Evolutionary conservation across 2,888 invertebrate genomes (phyloP).

Genomic region (Sesamia inferens): DNA sequence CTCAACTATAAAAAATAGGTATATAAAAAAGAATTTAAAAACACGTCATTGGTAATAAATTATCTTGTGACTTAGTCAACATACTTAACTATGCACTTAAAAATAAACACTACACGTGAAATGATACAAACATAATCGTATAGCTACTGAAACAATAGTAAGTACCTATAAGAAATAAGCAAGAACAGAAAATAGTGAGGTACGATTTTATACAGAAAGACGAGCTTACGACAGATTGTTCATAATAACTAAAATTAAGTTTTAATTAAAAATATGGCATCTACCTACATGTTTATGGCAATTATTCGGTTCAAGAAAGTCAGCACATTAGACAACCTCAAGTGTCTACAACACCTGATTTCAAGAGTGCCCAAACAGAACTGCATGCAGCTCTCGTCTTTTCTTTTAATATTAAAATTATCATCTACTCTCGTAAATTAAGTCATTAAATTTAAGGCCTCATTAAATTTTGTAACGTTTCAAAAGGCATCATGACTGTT

Average conservation of each 20-base stretch:
- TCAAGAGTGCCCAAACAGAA: conserved; percentile 41
- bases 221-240: conserved; percentile 73
- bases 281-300: conserved; percentile 86
- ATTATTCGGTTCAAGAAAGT: conserved; percentile 71
- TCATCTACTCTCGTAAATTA: conserved; percentile 50
- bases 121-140: conserved; percentile 67
- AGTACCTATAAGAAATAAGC: conserved; percentile 73
- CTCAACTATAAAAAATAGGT: conserved; percentile 82
- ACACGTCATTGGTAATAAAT: conserved; percentile 90
- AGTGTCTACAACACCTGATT: conserved; percentile 38
- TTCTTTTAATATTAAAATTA: conserved; percentile 45
- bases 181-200: conserved; percentile 80
- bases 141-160: conserved; percentile 65
- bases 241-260: conserved; percentile 74
- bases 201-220: conserved; percentile 77
- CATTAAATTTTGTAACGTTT: conserved; percentile 53
- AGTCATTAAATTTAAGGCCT: conserved; percentile 58
- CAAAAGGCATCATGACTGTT: conserved; percentile 45
- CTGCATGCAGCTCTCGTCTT: conserved; percentile 22
- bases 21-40: conserved; percentile 86
- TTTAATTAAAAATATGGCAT: conserved; percentile 84
- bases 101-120: conserved; percentile 72
- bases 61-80: conserved; percentile 90
- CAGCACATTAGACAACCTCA: conserved; percentile 54
- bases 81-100: conserved; percentile 79